These are phyloP conservation scores for Maccullochella peelii DNA, from an alignment of 2,113 vertebrate species.

Conservation along the genomic window DNA sequence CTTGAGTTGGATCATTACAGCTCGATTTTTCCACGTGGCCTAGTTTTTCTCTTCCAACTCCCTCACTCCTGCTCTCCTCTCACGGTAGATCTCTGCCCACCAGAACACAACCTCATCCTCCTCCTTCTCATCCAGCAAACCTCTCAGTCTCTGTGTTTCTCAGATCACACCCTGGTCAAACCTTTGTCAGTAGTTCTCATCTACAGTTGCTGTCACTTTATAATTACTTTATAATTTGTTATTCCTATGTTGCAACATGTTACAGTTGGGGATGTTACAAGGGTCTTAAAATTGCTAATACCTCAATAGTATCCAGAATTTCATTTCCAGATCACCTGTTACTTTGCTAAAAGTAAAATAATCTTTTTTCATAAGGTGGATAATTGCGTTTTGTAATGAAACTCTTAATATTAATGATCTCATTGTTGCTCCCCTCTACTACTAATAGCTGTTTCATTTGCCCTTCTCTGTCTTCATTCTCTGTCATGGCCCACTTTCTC, in stretches of 20 bases:
- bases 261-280: not conserved
- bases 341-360: not conserved
- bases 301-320: not conserved
- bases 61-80: constrained; percentile 49
- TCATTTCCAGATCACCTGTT: not conserved
- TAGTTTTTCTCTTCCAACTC: constrained; percentile 69
- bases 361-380: not conserved
- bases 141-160: not conserved
- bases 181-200: not conserved
- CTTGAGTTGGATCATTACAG: constrained; percentile 62
- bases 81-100: constrained; percentile 34
- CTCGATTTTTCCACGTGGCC: constrained; percentile 77
- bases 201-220: not conserved
- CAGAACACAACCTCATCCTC: constrained; percentile 38
- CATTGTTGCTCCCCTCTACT: not conserved
- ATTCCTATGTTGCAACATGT: no score
- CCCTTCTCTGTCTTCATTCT: not conserved
- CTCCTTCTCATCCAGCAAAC: not conserved
- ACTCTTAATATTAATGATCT: not conserved
- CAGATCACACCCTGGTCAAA: constrained; percentile 5
- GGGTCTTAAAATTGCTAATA: not conserved
- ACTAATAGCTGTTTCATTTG: not conserved
- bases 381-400: not conserved
- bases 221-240: not conserved
- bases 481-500: not conserved